Base-by-base conservation (phyloP, 2,888 invertebrate genomes). In the Phalera bucephala region DNA sequence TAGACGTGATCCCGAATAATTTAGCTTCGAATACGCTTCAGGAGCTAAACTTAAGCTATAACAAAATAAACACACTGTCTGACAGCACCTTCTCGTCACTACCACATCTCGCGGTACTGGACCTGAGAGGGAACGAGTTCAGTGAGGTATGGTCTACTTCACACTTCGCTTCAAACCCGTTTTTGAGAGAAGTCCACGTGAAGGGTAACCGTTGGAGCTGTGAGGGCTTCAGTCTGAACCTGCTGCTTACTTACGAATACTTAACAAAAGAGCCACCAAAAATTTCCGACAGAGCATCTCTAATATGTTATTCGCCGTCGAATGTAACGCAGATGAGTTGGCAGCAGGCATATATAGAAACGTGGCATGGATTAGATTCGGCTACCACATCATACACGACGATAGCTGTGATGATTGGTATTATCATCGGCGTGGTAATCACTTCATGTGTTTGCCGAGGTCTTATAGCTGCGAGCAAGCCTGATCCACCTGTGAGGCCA, bases 131-230 rank as follows among this genome's bases (percentile, higher is more conserved):
- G 29, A 95, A 95, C 66, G 92, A 93, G 21, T 88, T 95, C 42
- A 93, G 91, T 7, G 92, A 92, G 39, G 91, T 92, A 13, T 91
- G 94, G 74, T 81, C 91, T 1, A 84, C 91, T 1, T 85, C 89
- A 41, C 90, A 91, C 64, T 95, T 95, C 64, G 80, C 89, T 31
- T 87, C 89, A 36, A 94, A 93, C 67, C 81, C 87, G 17, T 91
- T 89, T 67, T 80, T 94, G 52, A 83, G 88, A 55, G 86, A 89
- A 60, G 79, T 95, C 15, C 81, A 90, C 59, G 77, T 95, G 53
- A 92, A 92, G 22, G 94, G 95, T 52, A 95, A 95, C 82, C 93
- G 94, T 1, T 95, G 95, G 95, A 91, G 92, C 47, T 95, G 95
- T 64, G 93, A 94, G 39, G 95, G 95, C 47, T 82, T 89, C 22